These are phyloP conservation scores for Nephotettix cincticeps DNA, from an alignment of 1,140 invertebrate genomes.

Conservation along the genomic window DNA sequence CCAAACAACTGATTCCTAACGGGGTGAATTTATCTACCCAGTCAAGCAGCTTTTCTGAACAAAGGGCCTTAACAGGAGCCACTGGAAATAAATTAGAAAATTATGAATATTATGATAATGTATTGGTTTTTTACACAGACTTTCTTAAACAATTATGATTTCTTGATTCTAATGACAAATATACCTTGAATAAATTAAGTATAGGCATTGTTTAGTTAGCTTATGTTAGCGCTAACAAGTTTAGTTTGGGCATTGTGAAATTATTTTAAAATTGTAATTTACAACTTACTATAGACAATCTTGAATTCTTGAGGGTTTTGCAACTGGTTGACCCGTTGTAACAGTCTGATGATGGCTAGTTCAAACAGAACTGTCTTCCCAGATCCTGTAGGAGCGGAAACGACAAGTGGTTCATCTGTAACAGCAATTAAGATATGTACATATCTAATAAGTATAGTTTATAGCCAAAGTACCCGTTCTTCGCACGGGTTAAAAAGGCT, in stretches of 20 bases:
- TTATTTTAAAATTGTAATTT: conserved; percentile 14
- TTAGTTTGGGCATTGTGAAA: too few relatives aligned
- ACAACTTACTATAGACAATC: conserved; percentile 63
- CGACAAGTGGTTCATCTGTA: conserved; percentile 67
- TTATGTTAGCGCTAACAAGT: too few relatives aligned
- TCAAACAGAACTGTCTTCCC: conserved; percentile 84
- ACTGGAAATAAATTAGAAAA: conserved; percentile 58
- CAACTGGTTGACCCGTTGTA: conserved; percentile 40
- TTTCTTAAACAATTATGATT: too few relatives aligned
- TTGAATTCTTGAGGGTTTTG: conserved; percentile 57
- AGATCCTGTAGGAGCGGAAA: conserved; percentile 77
- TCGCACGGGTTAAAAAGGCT: too few relatives aligned
- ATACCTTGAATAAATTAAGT: too few relatives aligned
- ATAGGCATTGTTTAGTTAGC: too few relatives aligned
- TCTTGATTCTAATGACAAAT: too few relatives aligned
- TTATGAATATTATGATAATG: too few relatives aligned
- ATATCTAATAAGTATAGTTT: conserved; percentile 13
- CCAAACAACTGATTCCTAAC: conserved; percentile 62
- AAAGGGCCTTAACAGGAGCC: conserved; percentile 79
- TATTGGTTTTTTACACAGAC: too few relatives aligned
- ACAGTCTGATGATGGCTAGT: conserved; percentile 67
- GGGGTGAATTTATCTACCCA: conserved; percentile 69
- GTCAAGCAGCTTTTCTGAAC: conserved; percentile 66
- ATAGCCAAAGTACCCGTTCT: neutral
- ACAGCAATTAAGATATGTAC: conserved; percentile 12